These are phyloP conservation scores for Lysandra bellargus DNA, from an alignment of 2,888 invertebrate genomes.

Conservation along the genomic window DNA sequence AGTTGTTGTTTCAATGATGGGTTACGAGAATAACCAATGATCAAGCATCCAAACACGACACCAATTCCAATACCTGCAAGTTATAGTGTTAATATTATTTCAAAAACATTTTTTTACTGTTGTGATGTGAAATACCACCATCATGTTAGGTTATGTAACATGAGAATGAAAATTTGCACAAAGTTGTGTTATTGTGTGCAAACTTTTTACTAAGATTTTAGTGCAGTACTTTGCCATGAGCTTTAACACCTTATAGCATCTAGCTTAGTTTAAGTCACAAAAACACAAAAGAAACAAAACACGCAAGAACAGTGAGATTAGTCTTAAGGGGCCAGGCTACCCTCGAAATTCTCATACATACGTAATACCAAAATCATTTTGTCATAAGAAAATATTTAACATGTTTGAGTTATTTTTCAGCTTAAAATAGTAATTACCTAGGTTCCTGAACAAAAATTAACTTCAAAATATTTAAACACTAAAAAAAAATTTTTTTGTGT, in stretches of 20 bases:
- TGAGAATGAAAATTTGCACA: background rate
- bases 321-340: background rate
- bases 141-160: background rate
- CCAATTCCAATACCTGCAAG: constrained; percentile 96
- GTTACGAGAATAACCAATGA: constrained; percentile 97
- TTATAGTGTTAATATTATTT: constrained; percentile 34
- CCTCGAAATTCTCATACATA: too few species aligned
- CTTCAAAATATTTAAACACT: too few species aligned
- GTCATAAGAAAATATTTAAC: too few species aligned
- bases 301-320: background rate
- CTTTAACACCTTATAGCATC: too few species aligned
- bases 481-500: too few species aligned
- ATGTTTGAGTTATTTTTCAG: too few species aligned
- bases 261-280: background rate
- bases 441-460: too few species aligned
- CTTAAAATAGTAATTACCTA: too few species aligned
- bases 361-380: too few species aligned
- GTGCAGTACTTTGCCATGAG: background rate
- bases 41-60: constrained; percentile 96
- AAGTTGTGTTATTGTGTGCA: background rate
- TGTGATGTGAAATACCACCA: background rate
- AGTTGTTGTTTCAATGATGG: constrained; percentile 98
- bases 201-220: background rate
- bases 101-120: background rate
- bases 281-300: background rate